These are phyloP conservation scores for Agapornis canus DNA, from an alignment of 2,797 vertebrate species.

Conservation along the genomic window DNA sequence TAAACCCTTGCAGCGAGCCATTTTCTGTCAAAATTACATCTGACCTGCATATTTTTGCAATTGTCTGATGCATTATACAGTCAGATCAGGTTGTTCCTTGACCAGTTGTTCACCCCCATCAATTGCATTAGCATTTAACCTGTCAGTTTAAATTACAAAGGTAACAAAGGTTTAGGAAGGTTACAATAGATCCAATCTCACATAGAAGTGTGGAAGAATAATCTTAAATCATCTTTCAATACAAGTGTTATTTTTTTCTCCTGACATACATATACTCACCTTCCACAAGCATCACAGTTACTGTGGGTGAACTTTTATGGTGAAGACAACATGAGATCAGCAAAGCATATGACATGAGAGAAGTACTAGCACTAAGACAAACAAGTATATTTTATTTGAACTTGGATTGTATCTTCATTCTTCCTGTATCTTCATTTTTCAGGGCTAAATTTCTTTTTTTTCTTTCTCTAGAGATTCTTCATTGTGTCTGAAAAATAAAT, in stretches of 20 bases:
- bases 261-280: background rate
- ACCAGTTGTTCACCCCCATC: constrained; percentile 78
- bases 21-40: constrained; percentile 75
- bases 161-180: constrained; percentile 71
- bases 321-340: background rate
- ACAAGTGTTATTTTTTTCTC: constrained; percentile 17
- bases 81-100: constrained; percentile 74
- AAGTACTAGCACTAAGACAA: background rate
- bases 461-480: background rate
- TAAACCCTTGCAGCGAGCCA: constrained; percentile 68
- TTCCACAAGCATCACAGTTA: constrained; percentile 17
- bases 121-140: constrained; percentile 78
- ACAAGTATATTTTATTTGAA: background rate
- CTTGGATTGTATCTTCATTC: background rate
- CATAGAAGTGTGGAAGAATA: constrained; percentile 22
- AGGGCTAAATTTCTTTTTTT: background rate
- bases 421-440: background rate
- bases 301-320: background rate
- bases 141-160: constrained; percentile 76
- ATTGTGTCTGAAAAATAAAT: background rate
- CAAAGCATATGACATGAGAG: background rate
- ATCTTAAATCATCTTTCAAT: constrained; percentile 53
- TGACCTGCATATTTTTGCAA: constrained; percentile 75
- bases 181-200: constrained; percentile 65
- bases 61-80: constrained; percentile 70